phyloP scores from a whole-genome alignment of 2,797 vertebrate species.

The Sarcoramphus papa region DNA sequence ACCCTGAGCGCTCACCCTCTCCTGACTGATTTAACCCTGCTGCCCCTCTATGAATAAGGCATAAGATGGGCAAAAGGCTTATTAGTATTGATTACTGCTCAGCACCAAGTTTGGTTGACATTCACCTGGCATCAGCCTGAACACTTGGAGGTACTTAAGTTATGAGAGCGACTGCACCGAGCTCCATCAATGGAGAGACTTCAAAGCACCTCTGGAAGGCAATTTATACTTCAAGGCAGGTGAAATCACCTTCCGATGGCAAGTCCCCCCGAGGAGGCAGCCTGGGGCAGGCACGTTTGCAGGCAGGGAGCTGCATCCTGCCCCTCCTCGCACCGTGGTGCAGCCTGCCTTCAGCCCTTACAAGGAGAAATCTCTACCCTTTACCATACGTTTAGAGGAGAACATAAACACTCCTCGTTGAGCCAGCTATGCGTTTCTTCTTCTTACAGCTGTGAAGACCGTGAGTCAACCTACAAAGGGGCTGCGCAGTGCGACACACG shows the following conservation, averaged over 20 bases:
- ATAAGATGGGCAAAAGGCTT: not conserved
- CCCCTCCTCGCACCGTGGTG: rapidly evolving
- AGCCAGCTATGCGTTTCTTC: not conserved
- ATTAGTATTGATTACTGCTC: not conserved
- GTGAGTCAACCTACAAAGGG: not conserved
- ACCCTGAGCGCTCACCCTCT: not conserved
- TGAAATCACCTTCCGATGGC: not conserved
- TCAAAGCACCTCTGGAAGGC: not conserved
- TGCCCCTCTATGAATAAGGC: not conserved
- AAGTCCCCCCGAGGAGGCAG: not conserved
- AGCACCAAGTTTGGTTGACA: not conserved
- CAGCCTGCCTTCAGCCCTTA: not conserved
- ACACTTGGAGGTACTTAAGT: not conserved
- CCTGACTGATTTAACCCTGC: not conserved
- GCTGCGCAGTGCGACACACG: not conserved
- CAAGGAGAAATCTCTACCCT: not conserved
- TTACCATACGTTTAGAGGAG: not conserved
- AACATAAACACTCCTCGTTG: not conserved
- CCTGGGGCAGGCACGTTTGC: not conserved
- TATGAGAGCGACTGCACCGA: not conserved
- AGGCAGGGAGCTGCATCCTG: not conserved
- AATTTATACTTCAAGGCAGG: not conserved
- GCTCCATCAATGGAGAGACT: not conserved
- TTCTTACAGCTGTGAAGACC: not conserved
- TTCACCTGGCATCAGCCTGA: not conserved